Evolutionary conservation across 2,888 invertebrate species (phyloP), one percentile per base, ranked within the genome.

Genomic region (Acleris sparsana): DNA sequence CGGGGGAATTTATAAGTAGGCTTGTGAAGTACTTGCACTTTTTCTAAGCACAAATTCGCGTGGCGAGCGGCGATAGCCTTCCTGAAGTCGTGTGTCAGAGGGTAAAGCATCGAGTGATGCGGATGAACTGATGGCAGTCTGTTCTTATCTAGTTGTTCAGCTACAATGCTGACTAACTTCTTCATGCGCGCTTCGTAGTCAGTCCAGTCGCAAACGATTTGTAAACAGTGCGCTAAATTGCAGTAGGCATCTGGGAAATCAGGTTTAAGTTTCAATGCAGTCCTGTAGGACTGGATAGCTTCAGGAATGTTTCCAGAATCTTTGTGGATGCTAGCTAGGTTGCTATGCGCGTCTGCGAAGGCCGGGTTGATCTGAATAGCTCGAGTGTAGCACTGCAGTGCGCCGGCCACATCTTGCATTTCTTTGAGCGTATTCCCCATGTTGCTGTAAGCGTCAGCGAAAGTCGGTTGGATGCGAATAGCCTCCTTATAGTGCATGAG

Each of bases 391-490:
- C 99, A 99, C 83, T 99, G 99, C 70, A 99, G 89, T 9, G 99
- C 99, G 0, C 98, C 99, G 63, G 97, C 96, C 39, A 99, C 97
- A 83, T 99, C 99, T 88, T 99, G 99, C 97, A 99, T 97, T 87
- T 99, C 99, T 86, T 99, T 99, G 68, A 99, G 93, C 0, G 99
- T 99, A 87, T 99, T 99, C 51, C 99, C 99, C 99, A 99, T 99
- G 86, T 99, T 99, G 70, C 98, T 98, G 89, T 99, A 99, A 2
- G 99, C 99, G 94, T 99, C 99, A 60, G 99, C 99, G 89, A 99
- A 99, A 13, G 99, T 98, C 16, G 99, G 99, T 82, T 99, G 99
- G 80, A 99, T 99, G 77, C 99, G 95, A 74, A 99, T 99, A 3
- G 99, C 99, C 88, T 99, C 99, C 86, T 99, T 99, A 87, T 99